phyloP scores from a whole-genome alignment of 2,113 vertebrate species.

The Mormyrus iriodes region DNA sequence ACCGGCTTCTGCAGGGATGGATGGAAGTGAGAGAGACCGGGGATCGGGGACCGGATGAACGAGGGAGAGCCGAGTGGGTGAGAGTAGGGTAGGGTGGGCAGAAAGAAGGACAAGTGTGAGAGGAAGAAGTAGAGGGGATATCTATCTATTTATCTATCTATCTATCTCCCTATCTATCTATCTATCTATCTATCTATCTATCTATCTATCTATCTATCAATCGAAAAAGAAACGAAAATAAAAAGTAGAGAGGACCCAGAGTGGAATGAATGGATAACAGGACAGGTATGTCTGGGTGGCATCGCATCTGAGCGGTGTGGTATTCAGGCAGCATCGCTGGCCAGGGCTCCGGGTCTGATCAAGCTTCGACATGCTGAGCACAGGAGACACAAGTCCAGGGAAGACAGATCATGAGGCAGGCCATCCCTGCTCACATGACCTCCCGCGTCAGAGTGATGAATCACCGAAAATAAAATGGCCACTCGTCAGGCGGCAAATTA shows the following conservation, averaged over 20 bases:
- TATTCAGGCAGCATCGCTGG: background rate
- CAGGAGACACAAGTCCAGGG: background rate
- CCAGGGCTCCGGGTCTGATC: background rate
- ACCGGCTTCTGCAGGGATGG: slow-evolving; percentile 31
- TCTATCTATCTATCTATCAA: background rate
- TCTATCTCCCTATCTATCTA: no score
- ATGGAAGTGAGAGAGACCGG: slow-evolving; percentile 14
- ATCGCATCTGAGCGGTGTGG: no score
- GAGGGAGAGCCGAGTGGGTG: background rate
- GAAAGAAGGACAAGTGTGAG: no score
- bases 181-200: background rate
- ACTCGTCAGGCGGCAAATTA: background rate
- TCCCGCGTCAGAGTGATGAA: background rate
- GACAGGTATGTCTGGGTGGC: no score
- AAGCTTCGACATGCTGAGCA: background rate
- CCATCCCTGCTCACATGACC: background rate
- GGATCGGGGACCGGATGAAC: background rate
- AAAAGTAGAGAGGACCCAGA: no score
- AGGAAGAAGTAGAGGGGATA: background rate
- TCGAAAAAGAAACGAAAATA: background rate
- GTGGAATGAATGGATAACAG: no score
- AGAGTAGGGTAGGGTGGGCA: background rate
- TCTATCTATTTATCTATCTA: no score
- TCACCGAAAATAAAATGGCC: background rate
- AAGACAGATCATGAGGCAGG: background rate